Evolutionary conservation across 2,888 invertebrate species (phyloP).

Genomic region (Yponomeuta sedellus): DNA sequence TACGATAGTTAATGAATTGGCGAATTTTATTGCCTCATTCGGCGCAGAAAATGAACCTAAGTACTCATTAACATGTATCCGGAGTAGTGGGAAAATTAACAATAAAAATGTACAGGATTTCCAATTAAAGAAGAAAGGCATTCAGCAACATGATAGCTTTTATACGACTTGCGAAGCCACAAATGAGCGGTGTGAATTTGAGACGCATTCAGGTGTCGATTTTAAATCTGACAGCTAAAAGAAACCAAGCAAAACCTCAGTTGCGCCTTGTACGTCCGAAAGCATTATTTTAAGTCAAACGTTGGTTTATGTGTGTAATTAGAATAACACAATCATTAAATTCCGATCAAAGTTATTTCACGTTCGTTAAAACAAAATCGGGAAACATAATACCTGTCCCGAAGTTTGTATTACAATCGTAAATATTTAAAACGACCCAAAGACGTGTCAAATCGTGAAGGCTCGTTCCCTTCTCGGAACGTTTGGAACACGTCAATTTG

Average conservation of each 20-base stretch:
- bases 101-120: conserved; percentile 42
- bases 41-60: not conserved
- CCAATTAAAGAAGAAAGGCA: conserved; percentile 63
- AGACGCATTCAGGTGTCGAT: conserved; percentile 62
- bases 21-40: conserved; percentile 10
- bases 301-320: conserved; percentile 16
- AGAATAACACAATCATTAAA: conserved; percentile 19
- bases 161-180: conserved; percentile 70
- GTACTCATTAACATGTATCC: not conserved
- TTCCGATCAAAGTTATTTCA: conserved; percentile 11
- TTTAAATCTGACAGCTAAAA: conserved; percentile 44
- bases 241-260: not conserved
- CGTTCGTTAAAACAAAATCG: conserved; percentile 11
- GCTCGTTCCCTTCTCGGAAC: conserved; percentile 57
- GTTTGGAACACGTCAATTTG: conserved; percentile 71
- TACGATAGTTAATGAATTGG: conserved; percentile 6
- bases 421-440: conserved; percentile 40
- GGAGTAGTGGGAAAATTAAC: conserved; percentile 18
- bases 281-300: not conserved
- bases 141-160: conserved; percentile 69
- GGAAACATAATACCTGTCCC: conserved; percentile 12
- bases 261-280: not conserved
- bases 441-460: conserved; percentile 66
- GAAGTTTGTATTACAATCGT: conserved; percentile 24
- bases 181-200: conserved; percentile 45